These are phyloP conservation scores for Margarornis squamiger DNA, from an alignment of 2,797 vertebrate genomes.

Conservation along the genomic window DNA sequence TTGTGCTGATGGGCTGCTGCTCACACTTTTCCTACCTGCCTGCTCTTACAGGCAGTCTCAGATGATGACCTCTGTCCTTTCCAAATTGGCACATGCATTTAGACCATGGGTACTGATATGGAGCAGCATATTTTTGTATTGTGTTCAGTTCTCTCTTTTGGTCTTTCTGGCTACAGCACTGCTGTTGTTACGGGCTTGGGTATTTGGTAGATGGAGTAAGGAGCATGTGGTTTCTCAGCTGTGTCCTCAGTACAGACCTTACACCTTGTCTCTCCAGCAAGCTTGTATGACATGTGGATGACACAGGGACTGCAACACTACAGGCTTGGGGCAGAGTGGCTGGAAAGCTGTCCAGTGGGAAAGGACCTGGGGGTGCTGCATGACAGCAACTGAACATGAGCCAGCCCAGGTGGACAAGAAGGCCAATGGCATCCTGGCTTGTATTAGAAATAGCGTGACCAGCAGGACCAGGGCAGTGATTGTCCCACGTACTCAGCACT, in stretches of 20 bases:
- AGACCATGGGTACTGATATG: not conserved
- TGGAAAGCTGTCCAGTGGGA: not conserved
- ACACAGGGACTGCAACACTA: not conserved
- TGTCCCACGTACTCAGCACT: fast-evolving
- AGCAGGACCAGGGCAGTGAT: not conserved
- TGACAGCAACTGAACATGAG: not conserved
- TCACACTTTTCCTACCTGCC: not conserved
- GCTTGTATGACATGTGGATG: not conserved
- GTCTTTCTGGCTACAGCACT: not conserved
- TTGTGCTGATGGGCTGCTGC: not conserved
- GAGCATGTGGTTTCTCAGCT: not conserved
- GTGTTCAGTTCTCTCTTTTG: not conserved
- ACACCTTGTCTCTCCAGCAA: not conserved
- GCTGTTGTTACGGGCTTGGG: not conserved
- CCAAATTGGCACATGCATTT: not conserved
- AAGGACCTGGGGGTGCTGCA: not conserved
- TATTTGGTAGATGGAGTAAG: not conserved
- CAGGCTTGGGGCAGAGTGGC: not conserved
- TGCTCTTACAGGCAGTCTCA: not conserved
- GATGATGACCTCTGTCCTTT: not conserved
- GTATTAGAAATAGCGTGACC: not conserved
- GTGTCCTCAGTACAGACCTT: not conserved
- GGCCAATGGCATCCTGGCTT: not conserved
- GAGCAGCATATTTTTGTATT: not conserved
- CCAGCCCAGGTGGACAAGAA: not conserved